These are phyloP conservation scores for Himalopsyche anomala DNA, from an alignment of 2,888 invertebrate genomes.

Conservation along the genomic window DNA sequence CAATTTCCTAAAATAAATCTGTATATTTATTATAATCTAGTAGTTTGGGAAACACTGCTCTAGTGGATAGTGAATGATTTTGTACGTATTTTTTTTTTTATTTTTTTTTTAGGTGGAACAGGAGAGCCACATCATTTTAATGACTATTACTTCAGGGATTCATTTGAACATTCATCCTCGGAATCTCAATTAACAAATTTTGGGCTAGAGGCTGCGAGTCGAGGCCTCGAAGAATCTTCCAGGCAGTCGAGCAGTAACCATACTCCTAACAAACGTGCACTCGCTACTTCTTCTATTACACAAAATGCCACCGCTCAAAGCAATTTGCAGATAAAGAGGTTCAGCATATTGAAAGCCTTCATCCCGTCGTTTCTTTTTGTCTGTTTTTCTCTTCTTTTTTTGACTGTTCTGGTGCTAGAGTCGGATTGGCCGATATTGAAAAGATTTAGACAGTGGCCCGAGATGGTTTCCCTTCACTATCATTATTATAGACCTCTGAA, in stretches of 20 bases:
- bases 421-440: slow-evolving; percentile 85
- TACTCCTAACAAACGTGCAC: slow-evolving; percentile 70
- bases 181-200: slow-evolving; percentile 80
- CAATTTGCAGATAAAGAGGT: slow-evolving; percentile 71
- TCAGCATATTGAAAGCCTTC: slow-evolving; percentile 84
- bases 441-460: slow-evolving; percentile 84
- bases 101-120: slow-evolving; percentile 68
- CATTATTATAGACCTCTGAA: slow-evolving; percentile 91
- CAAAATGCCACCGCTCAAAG: slow-evolving; percentile 59
- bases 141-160: slow-evolving; percentile 86
- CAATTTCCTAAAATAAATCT: too few relatives aligned
- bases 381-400: slow-evolving; percentile 81
- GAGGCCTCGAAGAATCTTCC: slow-evolving; percentile 69
- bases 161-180: slow-evolving; percentile 87
- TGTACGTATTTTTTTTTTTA: background rate
- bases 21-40: too few relatives aligned
- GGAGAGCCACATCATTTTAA: slow-evolving; percentile 71
- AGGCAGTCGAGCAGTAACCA: slow-evolving; percentile 74
- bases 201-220: slow-evolving; percentile 66
- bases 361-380: slow-evolving; percentile 88
- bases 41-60: too few relatives aligned
- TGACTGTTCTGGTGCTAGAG: slow-evolving; percentile 85
- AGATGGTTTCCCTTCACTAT: slow-evolving; percentile 84
- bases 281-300: slow-evolving; percentile 65
- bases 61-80: too few relatives aligned